Evolutionary conservation across 2,113 vertebrate genomes (phyloP).

Genomic region (Hippocampus comes): DNA sequence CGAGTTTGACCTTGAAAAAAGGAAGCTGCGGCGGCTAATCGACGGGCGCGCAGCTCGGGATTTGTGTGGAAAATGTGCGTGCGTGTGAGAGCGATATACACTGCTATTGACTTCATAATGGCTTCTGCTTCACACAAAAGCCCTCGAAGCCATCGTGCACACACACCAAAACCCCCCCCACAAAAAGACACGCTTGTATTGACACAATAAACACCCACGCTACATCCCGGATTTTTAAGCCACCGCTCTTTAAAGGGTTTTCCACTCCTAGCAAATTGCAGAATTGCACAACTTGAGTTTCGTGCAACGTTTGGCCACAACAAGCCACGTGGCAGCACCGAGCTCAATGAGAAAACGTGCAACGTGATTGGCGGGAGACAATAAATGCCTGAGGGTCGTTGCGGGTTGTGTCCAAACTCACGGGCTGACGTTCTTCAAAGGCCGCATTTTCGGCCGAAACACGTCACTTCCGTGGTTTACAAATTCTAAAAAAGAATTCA

Average conservation of each 20-base stretch:
- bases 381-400: too few relatives aligned
- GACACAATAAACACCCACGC: not conserved
- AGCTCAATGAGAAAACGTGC: too few relatives aligned
- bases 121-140: conserved; percentile 17
- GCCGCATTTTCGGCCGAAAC: too few relatives aligned
- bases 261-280: not conserved
- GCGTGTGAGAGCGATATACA: conserved; percentile 11
- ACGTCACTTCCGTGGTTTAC: too few relatives aligned
- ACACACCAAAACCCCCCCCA: not conserved
- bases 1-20: conserved; percentile 53
- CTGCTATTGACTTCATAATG: conserved; percentile 2
- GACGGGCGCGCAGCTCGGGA: conserved; percentile 12
- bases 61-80: conserved; percentile 20
- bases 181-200: not conserved
- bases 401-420: too few relatives aligned
- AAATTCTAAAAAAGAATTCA: too few relatives aligned
- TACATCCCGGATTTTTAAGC: not conserved
- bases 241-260: not conserved
- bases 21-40: conserved; percentile 35
- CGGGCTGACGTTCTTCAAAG: too few relatives aligned
- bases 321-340: too few relatives aligned
- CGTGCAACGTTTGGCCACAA: too few relatives aligned
- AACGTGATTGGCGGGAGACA: too few relatives aligned
- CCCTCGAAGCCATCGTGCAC: conserved; percentile 9
- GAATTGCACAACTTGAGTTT: not conserved